Base-by-base conservation (phyloP, 2,113 vertebrate genomes). In the Syngnathus scovelli region DNA sequence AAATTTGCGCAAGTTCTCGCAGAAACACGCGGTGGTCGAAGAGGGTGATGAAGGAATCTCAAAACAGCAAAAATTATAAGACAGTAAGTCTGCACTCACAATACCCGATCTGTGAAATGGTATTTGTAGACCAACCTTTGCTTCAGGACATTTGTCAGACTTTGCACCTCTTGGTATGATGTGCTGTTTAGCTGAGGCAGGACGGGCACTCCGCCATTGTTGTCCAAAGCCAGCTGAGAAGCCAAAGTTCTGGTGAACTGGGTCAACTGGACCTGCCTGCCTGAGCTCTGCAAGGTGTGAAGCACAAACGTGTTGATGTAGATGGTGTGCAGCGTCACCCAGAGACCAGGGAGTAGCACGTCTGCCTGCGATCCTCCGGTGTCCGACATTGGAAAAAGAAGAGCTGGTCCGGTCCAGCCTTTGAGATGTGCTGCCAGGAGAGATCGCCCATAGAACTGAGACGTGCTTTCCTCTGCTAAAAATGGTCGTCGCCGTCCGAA, bases 291-390 rank as follows among this genome's bases (percentile, higher is more conserved):
- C 68, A 83, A 68, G 2, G 72, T 43, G 77, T 86, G 81, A 1
- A 89, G 83, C 48, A 76, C 69, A 49, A 79, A 86, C 0, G 86
- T 66, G 67, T 90, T 88, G 70, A 90, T 88, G 79, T 69, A 87
- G 52, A 77, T 46, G 5, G 74, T 6, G 48, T 84, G 83, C 0
- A 90, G 70, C 5, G 66, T 44, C 7, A 54, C 75, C 80, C 83
- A 87, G 56, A 86, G 68, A 48, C 76, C 84, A 0, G 77, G 83
- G 6, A 85, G 72, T 19, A 86, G 83, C 38, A 70, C 60, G 4
- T 88, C 85, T 0, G 0, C 33, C 10, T 3, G 27, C 0, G 51
- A 21, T 6, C 67, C 59, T 38, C 43, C 75, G 4, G 27, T 69
- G 61, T 83, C 75, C 19, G 72, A 38, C 6, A 4, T 13, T 12